Evolutionary conservation across 2,113 vertebrate genomes (phyloP).

Genomic region (Pelecanoides urinatrix): DNA sequence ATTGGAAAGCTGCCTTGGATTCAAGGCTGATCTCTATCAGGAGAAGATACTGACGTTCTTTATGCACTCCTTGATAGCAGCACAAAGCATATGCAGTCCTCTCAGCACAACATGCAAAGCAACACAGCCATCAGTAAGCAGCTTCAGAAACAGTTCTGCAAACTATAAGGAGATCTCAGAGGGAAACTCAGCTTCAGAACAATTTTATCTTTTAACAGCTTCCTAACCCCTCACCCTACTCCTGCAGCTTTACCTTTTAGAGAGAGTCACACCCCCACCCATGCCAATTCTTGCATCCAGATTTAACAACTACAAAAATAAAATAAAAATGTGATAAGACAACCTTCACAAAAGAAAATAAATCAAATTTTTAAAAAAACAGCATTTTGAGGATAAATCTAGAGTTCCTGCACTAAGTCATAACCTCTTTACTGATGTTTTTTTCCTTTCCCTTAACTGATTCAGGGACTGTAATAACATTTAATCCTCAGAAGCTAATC

Average conservation of each 20-base stretch:
- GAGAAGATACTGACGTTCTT: background rate
- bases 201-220: conserved; percentile 61
- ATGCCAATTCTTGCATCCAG: background rate
- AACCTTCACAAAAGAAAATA: conserved; percentile 9
- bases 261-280: background rate
- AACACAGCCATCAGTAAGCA: background rate
- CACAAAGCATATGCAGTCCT: background rate
- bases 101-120: background rate
- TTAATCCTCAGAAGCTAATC: conserved; percentile 81
- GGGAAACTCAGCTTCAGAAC: conserved; percentile 37
- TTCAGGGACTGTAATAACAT: conserved; percentile 70
- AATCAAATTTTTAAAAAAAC: background rate
- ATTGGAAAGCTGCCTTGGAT: conserved; percentile 8
- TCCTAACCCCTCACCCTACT: conserved; percentile 22
- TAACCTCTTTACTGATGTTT: conserved; percentile 62
- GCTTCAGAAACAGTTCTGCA: background rate
- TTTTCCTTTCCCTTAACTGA: conserved; percentile 62
- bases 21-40: conserved; percentile 24
- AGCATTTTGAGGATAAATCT: conserved; percentile 47
- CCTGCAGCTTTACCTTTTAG: conserved; percentile 15
- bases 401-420: conserved; percentile 54
- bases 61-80: background rate
- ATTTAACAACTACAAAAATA: background rate
- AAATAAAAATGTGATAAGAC: background rate
- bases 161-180: conserved; percentile 14